Conservation (phyloP, 2,113 vertebrate species). For the Pholis gunnellus region DNA sequence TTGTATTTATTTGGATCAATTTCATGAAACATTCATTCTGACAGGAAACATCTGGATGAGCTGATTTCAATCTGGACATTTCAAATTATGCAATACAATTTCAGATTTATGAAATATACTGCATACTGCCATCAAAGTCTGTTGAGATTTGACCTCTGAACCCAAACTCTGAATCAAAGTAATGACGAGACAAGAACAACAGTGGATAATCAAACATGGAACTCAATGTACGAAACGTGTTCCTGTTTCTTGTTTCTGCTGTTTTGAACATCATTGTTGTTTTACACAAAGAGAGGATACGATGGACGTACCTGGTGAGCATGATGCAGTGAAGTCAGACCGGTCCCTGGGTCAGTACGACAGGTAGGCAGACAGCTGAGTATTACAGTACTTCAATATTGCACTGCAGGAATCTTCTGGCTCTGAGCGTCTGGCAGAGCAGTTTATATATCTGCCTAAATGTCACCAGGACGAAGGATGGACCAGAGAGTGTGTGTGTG, state of each 20-base stretch:
- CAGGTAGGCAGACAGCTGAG: constrained; percentile 36
- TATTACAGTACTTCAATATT: constrained; percentile 25
- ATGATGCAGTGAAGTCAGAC: constrained; percentile 76
- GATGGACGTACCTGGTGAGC: constrained; percentile 77
- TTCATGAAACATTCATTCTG: not conserved
- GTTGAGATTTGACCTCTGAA: not conserved
- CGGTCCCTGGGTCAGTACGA: constrained; percentile 39
- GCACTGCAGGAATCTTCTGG: constrained; percentile 37
- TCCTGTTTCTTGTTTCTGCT: not conserved
- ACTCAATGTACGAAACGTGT: not conserved
- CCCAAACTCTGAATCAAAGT: not conserved
- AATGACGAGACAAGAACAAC: not conserved
- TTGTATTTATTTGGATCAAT: not conserved
- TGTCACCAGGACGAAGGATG: constrained; percentile 58
- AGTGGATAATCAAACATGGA: not conserved
- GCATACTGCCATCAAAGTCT: not conserved
- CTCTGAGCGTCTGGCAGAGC: constrained; percentile 6
- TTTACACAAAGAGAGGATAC: not conserved
- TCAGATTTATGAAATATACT: not conserved
- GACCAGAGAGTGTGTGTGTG: constrained; percentile 14
- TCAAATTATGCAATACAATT: not conserved
- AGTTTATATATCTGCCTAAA: constrained; percentile 71
- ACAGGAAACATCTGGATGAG: not conserved
- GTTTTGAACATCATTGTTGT: not conserved
- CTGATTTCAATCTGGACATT: not conserved